Base-by-base conservation (phyloP, 2,888 invertebrate species). In the Prenolepis imparis region DNA sequence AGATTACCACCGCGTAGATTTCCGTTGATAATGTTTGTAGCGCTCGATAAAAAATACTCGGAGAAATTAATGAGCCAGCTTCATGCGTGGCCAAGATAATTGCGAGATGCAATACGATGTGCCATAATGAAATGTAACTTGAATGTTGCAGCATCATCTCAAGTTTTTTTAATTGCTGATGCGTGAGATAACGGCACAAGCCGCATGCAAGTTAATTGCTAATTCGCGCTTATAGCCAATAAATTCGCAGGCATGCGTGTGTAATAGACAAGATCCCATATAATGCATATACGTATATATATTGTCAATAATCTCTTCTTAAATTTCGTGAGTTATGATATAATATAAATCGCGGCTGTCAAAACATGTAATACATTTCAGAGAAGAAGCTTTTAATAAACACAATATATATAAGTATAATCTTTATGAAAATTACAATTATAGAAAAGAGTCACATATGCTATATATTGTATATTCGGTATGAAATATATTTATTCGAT, bases 111-210 rank as follows among this genome's bases (percentile, higher is more conserved):
- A 80, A 80, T 80, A 80, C 73, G 78, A 72, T 61, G 78, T 80
- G 78, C 78, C 73, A 80, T 80, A 80, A 80, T 80, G 78, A 80
- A 72, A 80, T 72, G 78, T 80, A 80, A 72, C 78, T 80, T 80
- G 73, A 80, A 80, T 80, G 78, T 80, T 80, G 78, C 78, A 80
- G 78, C 78, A 80, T 80, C 78, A 80, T 72, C 78, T 80, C 68
- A 68, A 41, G 36, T 48, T 72, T 80, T 77, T 80, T 80, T 80
- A 80, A 80, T 80, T 80, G 73, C 78, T 59, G 78, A 80, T 72
- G 78, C 78, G 59, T 59, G 59, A 72, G 73, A 80, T 80, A 80
- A 72, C 78, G 72, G 59, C 59, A 52, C 48, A 52, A n/a, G 59
- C 57, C 57, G 70, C 72, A 52, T 8, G 73, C 44, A 72, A 80